Percentiles rank a stretch among this genome's conserved stretches.
phyloP scores from a whole-genome alignment of 2,113 vertebrate genomes.

The Notarius quadriscutis region DNA sequence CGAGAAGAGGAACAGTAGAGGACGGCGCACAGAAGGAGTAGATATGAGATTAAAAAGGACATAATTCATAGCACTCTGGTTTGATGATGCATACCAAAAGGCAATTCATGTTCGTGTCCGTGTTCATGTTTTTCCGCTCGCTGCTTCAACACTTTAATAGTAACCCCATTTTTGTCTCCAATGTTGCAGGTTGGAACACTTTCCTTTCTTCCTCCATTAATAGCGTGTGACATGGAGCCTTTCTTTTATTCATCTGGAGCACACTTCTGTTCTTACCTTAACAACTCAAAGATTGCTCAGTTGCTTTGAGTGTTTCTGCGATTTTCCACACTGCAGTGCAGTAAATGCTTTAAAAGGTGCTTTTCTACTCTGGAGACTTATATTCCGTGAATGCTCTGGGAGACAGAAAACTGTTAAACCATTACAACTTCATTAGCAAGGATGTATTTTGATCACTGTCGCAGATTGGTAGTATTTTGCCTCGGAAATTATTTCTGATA shows the following conservation, averaged over 20 bases:
- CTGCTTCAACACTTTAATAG: constrained; percentile 30
- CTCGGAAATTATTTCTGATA: background rate
- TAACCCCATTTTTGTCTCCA: constrained; percentile 31
- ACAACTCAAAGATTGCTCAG: constrained; percentile 12
- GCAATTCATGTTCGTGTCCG: constrained; percentile 19
- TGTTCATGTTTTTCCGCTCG: background rate
- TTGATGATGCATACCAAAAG: constrained; percentile 34
- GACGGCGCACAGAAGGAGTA: constrained; percentile 35
- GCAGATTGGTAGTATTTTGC: background rate
- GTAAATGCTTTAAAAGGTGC: background rate
- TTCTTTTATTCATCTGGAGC: constrained; percentile 36
- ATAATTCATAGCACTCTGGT: constrained; percentile 25
- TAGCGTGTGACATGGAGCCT: constrained; percentile 35
- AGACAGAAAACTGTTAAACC: background rate
- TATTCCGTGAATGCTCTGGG: background rate
- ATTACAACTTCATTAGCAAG: background rate
- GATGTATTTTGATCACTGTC: background rate
- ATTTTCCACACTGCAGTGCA: constrained; percentile 29
- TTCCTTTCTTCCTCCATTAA: background rate
- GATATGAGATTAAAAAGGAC: constrained; percentile 41
- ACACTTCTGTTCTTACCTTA: constrained; percentile 46
- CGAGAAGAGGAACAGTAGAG: background rate
- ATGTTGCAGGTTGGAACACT: constrained; percentile 24
- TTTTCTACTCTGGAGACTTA: background rate
- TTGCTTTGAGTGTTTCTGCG: background rate